These are phyloP conservation scores for Agrilus planipennis DNA, from an alignment of 1,140 invertebrate genomes.

Conservation along the genomic window DNA sequence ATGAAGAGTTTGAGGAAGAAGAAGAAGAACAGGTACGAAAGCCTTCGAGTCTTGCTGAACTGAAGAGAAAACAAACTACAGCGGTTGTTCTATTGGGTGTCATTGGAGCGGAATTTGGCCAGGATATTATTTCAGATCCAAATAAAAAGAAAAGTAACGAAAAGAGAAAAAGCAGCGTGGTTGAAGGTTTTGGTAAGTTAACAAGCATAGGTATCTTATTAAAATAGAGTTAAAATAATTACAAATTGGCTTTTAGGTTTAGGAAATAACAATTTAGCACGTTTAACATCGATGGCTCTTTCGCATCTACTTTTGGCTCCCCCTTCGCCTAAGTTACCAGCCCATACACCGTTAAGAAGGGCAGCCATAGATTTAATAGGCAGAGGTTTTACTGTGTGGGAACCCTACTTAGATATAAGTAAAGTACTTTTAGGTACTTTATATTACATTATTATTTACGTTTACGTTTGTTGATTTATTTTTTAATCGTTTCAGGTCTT, in stretches of 20 bases:
- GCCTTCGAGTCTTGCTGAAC: slow-evolving; percentile 72
- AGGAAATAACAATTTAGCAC: slow-evolving; percentile 80
- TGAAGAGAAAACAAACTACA: slow-evolving; percentile 91
- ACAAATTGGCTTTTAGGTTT: slow-evolving; percentile 54
- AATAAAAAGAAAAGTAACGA: slow-evolving; percentile 45
- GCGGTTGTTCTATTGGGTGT: slow-evolving; percentile 94
- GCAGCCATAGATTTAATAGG: slow-evolving; percentile 95
- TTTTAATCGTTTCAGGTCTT: slow-evolving; percentile 47
- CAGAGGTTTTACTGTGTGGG: slow-evolving; percentile 96
- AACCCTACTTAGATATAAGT: slow-evolving; percentile 94
- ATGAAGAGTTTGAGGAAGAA: slow-evolving; percentile 77
- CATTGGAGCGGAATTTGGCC: slow-evolving; percentile 95
- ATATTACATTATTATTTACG: slow-evolving; percentile 1
- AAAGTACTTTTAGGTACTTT: slow-evolving; percentile 63
- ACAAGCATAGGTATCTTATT: neutral
- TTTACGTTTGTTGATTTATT: slow-evolving; percentile 1
- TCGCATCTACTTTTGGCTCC: slow-evolving; percentile 88
- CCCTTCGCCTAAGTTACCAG: slow-evolving; percentile 64
- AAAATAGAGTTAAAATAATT: neutral
- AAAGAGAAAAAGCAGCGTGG: slow-evolving; percentile 66
- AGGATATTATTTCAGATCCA: slow-evolving; percentile 60
- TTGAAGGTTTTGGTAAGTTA: slow-evolving; percentile 45
- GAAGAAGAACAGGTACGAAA: slow-evolving; percentile 66
- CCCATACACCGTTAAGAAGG: slow-evolving; percentile 79
- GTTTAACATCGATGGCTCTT: slow-evolving; percentile 85